Evolutionary conservation across 2,888 invertebrate genomes (phyloP), one percentile per base, ranked within the genome.

Genomic region (Hyles lineata): DNA sequence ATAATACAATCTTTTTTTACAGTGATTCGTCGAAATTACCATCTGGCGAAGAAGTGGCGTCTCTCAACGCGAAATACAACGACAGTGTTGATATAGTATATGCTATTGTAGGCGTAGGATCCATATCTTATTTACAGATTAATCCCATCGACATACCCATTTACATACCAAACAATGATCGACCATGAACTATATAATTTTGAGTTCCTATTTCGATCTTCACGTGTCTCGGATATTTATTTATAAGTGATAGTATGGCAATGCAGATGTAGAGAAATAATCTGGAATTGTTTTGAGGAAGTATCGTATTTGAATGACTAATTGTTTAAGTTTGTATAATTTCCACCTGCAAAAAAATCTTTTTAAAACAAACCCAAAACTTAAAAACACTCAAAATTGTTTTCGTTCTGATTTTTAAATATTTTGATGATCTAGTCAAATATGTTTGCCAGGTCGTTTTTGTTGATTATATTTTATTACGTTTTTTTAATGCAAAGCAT

Each of bases 121-220:
- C 94, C 0, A 83, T 95, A 5, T 89, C 92, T 9, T 95, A 93
- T 75, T 76, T 95, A 70, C 92, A 93, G 80, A 87, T 95, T 19
- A 92, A 90, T 25, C 86, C 91, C 21, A 82, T 84, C 6, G 87
- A 91, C 61, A 79, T 93, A 70, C 94, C 95, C 0, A 78, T 89
- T 3, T 88, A 88, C 76, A 77, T 89, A 59, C 82, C 87, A 0
- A 81, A 59, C 71, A 84, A 73, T 21, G 83, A 83, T 74, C 19
- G 77, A 21, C 77, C 78, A 23, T 86, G 78, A 80, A 60, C 43
- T 6, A 62, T 62, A 11, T 11, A 61, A 72, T 76, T 72, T 29
- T 17, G 1, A 19, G 29, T 61, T 43, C 43, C 58, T 72, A 70
- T 43, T 43, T 43, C 11, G 15, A 43, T 4, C 43, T 11, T 15